Evolutionary conservation across 2,113 vertebrate genomes (phyloP).

Genomic region (Dicentrarchus labrax): DNA sequence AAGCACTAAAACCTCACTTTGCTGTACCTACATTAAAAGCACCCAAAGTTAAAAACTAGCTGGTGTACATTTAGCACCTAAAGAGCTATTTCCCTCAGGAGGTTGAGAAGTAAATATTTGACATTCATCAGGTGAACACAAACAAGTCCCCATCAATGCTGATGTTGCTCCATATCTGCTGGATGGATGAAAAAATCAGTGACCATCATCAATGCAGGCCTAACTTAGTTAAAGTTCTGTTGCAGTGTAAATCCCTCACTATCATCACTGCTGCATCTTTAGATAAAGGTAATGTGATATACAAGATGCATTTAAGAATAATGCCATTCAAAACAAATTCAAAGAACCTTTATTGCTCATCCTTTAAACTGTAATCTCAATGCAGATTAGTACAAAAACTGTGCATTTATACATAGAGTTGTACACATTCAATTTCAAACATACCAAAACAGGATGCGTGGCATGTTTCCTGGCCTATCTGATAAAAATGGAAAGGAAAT

Average conservation of each 20-base stretch:
- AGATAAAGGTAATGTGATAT: background rate
- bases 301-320: background rate
- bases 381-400: slow-evolving; percentile 77
- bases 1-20: too few relatives aligned
- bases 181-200: background rate
- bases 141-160: background rate
- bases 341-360: slow-evolving; percentile 78
- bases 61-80: background rate
- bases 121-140: background rate
- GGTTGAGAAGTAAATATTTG: background rate
- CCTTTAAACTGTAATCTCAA: slow-evolving; percentile 71
- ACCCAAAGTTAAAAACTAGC: background rate
- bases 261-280: background rate
- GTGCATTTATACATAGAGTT: slow-evolving; percentile 61
- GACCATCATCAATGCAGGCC: background rate
- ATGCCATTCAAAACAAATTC: slow-evolving; percentile 19
- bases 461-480: slow-evolving; percentile 22
- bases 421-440: slow-evolving; percentile 39
- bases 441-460: slow-evolving; percentile 49
- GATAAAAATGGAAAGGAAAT: slow-evolving; percentile 39
- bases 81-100: background rate
- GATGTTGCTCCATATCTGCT: background rate
- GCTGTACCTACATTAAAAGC: too few relatives aligned
- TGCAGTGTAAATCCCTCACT: background rate
- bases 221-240: background rate